Percentiles rank a stretch among this genome's conserved stretches.
Evolutionary conservation across 2,797 vertebrate genomes (phyloP).

Genomic region (Melanogrammus aeglefinus): DNA sequence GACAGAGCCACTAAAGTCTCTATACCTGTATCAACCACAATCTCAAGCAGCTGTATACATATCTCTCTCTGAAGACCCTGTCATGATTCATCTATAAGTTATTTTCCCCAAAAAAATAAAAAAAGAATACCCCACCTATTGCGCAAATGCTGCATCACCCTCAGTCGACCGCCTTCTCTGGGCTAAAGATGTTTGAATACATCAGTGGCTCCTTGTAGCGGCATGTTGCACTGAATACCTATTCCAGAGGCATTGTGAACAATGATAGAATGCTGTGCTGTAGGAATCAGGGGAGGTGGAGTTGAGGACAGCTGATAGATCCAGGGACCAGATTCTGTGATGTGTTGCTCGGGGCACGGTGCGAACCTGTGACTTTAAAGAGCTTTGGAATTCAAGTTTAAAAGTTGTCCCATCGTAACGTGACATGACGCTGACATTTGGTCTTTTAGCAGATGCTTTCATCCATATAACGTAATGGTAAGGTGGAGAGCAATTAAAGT

Average conservation of each 20-base stretch:
- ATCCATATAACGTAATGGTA: background rate
- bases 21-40: slow-evolving; percentile 45
- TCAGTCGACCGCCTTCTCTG: slow-evolving; percentile 27
- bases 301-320: slow-evolving; percentile 28
- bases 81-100: slow-evolving; percentile 73
- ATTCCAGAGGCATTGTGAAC: slow-evolving; percentile 22
- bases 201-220: slow-evolving; percentile 54
- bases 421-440: background rate
- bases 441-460: background rate
- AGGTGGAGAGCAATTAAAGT: background rate
- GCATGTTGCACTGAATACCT: slow-evolving; percentile 47
- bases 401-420: background rate
- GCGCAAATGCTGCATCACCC: slow-evolving; percentile 54
- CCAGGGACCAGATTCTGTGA: background rate
- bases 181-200: slow-evolving; percentile 37
- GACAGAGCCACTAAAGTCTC: background rate
- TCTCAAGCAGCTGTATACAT: slow-evolving; percentile 54
- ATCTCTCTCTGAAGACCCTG: slow-evolving; percentile 51
- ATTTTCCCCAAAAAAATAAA: slow-evolving; percentile 50
- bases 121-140: slow-evolving; percentile 50
- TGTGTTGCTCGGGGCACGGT: background rate
- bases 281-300: slow-evolving; percentile 48
- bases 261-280: slow-evolving; percentile 29
- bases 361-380: background rate
- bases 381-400: background rate